These are phyloP conservation scores for Congeria kusceri DNA, from an alignment of 2,888 invertebrate species.

Conservation along the genomic window DNA sequence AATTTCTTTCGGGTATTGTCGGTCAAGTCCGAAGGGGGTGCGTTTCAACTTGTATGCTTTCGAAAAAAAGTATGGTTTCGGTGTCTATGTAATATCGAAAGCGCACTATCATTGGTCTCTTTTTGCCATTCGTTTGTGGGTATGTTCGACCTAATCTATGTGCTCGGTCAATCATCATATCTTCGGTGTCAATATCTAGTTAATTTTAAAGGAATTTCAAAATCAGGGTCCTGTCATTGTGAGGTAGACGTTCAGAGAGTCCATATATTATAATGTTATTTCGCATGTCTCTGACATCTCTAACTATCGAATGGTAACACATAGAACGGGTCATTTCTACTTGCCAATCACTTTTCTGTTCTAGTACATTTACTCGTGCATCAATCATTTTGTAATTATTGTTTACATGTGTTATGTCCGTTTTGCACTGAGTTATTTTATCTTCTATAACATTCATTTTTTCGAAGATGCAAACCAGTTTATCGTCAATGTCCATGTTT, in stretches of 20 bases:
- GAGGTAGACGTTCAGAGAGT: neutral
- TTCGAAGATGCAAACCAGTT: conserved; percentile 14
- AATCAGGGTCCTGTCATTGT: conserved; percentile 6
- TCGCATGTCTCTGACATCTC: conserved; percentile 8
- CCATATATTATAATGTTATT: conserved; percentile 21
- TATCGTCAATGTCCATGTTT: neutral
- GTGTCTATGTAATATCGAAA: conserved; percentile 32
- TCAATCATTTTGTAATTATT: neutral
- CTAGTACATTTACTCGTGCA: neutral
- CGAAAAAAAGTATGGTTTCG: conserved; percentile 11
- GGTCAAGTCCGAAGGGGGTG: conserved; percentile 25
- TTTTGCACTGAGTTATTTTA: neutral
- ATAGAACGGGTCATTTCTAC: neutral
- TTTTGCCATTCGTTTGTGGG: neutral
- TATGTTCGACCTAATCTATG: conserved; percentile 14
- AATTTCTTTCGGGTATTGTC: conserved; percentile 37
- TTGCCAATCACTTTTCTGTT: neutral
- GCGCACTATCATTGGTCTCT: conserved; percentile 30
- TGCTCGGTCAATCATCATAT: conserved; percentile 29
- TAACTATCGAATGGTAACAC: conserved; percentile 1
- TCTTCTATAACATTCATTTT: conserved; percentile 2
- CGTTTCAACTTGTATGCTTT: conserved; percentile 24
- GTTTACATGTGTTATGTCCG: neutral
- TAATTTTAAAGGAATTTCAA: conserved; percentile 14
- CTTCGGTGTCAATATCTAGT: conserved; percentile 13